Conservation (phyloP, 1,140 invertebrate genomes). For the Aleiodes sp. region DNA sequence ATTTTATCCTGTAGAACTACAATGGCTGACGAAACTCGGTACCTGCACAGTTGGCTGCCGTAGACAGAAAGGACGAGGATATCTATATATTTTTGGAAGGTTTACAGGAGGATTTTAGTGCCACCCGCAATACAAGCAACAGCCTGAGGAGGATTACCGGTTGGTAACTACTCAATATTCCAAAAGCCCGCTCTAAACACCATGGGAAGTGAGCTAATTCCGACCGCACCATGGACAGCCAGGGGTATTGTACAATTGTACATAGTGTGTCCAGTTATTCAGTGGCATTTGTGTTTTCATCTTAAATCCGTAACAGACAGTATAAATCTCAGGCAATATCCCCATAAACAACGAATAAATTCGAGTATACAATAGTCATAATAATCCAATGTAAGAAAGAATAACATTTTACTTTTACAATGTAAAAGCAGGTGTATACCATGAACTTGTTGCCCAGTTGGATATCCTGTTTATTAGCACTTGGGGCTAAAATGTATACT, state of each 20-base stretch:
- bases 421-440: conserved; percentile 11
- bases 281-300: not conserved
- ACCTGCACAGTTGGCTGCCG: conserved; percentile 4
- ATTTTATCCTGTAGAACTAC: not conserved
- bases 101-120: not conserved
- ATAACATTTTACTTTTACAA: not conserved
- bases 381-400: not conserved
- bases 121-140: conserved; percentile 16
- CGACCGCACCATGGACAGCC: not conserved
- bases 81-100: not conserved
- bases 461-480: conserved; percentile 23
- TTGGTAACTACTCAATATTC: conserved; percentile 16
- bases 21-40: not conserved
- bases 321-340: not conserved
- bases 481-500: conserved; percentile 14
- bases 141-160: not conserved
- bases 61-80: not conserved
- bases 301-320: not conserved
- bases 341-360: not conserved
- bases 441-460: conserved; percentile 8
- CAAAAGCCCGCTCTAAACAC: conserved; percentile 4
- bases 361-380: not conserved
- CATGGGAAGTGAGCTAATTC: conserved; percentile 27
- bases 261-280: no score
- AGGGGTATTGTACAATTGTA: not conserved